phyloP scores from a whole-genome alignment of 2,888 invertebrate species.

The Halictus ligatus region DNA sequence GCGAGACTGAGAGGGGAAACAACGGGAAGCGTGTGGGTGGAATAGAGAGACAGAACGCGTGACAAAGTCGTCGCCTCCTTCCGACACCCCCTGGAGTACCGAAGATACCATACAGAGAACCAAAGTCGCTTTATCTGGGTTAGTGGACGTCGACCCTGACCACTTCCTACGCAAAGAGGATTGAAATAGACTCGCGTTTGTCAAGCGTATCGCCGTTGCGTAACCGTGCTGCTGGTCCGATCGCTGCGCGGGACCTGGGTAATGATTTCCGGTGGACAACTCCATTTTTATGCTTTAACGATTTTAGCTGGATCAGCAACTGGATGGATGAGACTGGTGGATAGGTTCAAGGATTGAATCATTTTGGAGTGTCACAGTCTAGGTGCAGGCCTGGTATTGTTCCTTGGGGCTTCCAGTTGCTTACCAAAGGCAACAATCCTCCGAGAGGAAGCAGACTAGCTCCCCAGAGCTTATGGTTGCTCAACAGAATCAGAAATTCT shows the following conservation, averaged over 20 bases:
- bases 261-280: not conserved
- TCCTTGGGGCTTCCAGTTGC: too few relatives aligned
- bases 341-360: too few relatives aligned
- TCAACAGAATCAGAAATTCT: too few relatives aligned
- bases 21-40: slow-evolving; percentile 9
- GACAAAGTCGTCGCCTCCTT: slow-evolving; percentile 61
- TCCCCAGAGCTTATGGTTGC: too few relatives aligned
- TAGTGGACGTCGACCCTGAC: slow-evolving; percentile 76
- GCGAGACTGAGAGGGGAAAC: slow-evolving; percentile 57
- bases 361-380: too few relatives aligned
- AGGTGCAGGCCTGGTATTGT: too few relatives aligned
- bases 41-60: slow-evolving; percentile 24
- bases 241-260: slow-evolving; percentile 31
- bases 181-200: slow-evolving; percentile 73
- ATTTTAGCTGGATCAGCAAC: not conserved
- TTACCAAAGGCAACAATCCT: too few relatives aligned
- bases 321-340: too few relatives aligned
- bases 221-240: slow-evolving; percentile 25
- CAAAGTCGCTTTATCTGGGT: slow-evolving; percentile 76
- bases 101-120: slow-evolving; percentile 74
- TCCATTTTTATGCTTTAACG: slow-evolving; percentile 31
- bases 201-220: slow-evolving; percentile 64
- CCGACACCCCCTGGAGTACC: slow-evolving; percentile 67
- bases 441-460: too few relatives aligned
- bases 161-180: slow-evolving; percentile 74